Percentiles rank a stretch among this genome's conserved stretches.
phyloP scores from a whole-genome alignment of 2,113 vertebrate genomes.

The Xenopus borealis region DNA sequence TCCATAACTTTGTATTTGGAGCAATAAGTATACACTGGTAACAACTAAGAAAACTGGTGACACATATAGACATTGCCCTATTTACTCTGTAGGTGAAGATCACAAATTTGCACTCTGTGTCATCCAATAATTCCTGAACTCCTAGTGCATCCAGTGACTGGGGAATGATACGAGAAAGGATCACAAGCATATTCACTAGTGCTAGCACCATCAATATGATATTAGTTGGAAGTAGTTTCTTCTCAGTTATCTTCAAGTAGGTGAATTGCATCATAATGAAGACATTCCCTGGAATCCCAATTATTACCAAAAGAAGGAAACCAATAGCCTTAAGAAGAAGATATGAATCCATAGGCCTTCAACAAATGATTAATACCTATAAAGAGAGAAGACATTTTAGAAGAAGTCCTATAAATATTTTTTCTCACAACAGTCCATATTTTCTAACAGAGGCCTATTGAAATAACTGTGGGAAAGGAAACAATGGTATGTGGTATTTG shows the following conservation, averaged over 20 bases:
- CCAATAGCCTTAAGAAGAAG: slow-evolving; percentile 25
- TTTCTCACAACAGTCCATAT: too few species aligned
- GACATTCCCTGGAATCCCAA: slow-evolving; percentile 33
- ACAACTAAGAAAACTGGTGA: slow-evolving; percentile 37
- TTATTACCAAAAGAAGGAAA: slow-evolving; percentile 26
- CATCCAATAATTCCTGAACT: slow-evolving; percentile 19
- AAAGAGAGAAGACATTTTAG: too few species aligned
- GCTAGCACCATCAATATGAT: slow-evolving; percentile 22
- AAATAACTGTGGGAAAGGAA: too few species aligned
- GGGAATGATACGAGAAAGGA: slow-evolving; percentile 32
- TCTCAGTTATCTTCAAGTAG: slow-evolving; percentile 19
- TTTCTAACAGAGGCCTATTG: too few species aligned
- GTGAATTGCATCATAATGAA: slow-evolving; percentile 26
- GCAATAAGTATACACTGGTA: slow-evolving; percentile 35
- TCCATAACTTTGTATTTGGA: slow-evolving; percentile 10
- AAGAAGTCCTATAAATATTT: too few species aligned
- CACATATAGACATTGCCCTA: slow-evolving; percentile 38
- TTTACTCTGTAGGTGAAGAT: slow-evolving; percentile 28
- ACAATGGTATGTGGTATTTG: too few species aligned
- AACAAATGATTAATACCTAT: too few species aligned
- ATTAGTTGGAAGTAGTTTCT: slow-evolving; percentile 24
- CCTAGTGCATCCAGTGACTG: slow-evolving; percentile 32
- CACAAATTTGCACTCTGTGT: slow-evolving; percentile 30
- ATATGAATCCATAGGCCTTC: slow-evolving; percentile 4
- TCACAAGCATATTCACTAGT: slow-evolving; percentile 25